Conservation (phyloP, 2,888 invertebrate species). For the Diarsia brunnea region DNA sequence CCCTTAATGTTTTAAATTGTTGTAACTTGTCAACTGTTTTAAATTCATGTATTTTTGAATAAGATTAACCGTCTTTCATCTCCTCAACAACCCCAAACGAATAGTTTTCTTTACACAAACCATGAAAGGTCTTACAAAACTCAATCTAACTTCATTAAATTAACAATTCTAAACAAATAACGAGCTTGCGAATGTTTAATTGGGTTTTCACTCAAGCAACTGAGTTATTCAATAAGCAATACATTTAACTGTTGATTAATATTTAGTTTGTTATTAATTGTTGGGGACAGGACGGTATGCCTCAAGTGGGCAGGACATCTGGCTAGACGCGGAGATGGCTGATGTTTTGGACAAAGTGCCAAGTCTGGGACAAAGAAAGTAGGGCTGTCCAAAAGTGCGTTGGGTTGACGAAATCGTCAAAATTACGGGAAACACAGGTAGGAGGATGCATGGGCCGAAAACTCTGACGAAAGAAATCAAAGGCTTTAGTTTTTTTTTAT, state of each 20-base stretch:
- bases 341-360: background rate
- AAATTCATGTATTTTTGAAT: background rate
- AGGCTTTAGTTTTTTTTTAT: too few species aligned
- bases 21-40: background rate
- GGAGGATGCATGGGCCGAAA: background rate
- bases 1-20: background rate
- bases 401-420: background rate
- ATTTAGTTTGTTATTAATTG: constrained; percentile 22
- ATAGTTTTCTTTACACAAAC: constrained; percentile 40
- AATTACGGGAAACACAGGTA: background rate
- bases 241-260: constrained; percentile 52
- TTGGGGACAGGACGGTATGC: background rate
- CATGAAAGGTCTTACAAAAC: constrained; percentile 53
- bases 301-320: background rate
- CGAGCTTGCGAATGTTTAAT: constrained; percentile 53
- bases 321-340: background rate
- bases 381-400: background rate
- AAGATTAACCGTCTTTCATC: background rate
- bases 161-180: constrained; percentile 61
- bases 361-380: background rate
- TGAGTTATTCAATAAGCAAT: constrained; percentile 53
- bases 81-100: constrained; percentile 13
- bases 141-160: constrained; percentile 62
- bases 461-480: background rate
- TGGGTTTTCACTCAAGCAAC: constrained; percentile 44